Evolutionary conservation across 2,888 invertebrate genomes (phyloP).

Genomic region (Eurytoma adleriae): DNA sequence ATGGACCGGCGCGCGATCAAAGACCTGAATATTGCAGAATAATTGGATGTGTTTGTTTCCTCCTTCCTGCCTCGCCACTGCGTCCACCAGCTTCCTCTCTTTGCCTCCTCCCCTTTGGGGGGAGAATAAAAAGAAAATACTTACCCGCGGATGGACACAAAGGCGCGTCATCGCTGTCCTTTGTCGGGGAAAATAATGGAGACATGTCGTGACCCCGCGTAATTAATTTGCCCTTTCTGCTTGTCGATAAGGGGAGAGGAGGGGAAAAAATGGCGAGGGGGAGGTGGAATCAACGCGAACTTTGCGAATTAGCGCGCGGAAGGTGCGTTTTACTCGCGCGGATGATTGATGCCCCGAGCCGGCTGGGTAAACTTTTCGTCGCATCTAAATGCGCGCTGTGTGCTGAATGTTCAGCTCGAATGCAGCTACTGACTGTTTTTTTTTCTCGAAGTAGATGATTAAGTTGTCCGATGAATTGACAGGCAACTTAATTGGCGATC

Average conservation of each 20-base stretch:
- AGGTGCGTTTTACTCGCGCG: conserved; percentile 11
- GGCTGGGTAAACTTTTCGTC: conserved; percentile 20
- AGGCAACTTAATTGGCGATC: too few relatives aligned
- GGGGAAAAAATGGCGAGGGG: neutral
- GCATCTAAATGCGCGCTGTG: conserved; percentile 10
- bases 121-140: neutral
- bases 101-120: neutral
- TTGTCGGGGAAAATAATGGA: conserved; percentile 65
- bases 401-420: neutral
- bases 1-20: conserved; percentile 29
- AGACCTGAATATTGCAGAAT: conserved; percentile 44
- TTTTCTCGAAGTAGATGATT: too few relatives aligned
- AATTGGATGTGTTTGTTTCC: conserved; percentile 41
- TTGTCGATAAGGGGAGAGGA: conserved; percentile 45
- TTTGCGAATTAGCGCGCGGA: conserved; percentile 24
- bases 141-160: too few relatives aligned
- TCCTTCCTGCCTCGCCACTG: neutral
- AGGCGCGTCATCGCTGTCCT: conserved; percentile 33
- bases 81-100: neutral
- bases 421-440: too few relatives aligned
- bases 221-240: conserved; percentile 65
- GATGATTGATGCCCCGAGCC: conserved; percentile 41
- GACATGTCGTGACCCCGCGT: conserved; percentile 68
- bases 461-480: too few relatives aligned
- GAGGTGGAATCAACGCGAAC: neutral